Evolutionary conservation across 2,888 invertebrate species (phyloP), one percentile per base, ranked within the genome.

Genomic region (Peribatodes rhomboidaria): DNA sequence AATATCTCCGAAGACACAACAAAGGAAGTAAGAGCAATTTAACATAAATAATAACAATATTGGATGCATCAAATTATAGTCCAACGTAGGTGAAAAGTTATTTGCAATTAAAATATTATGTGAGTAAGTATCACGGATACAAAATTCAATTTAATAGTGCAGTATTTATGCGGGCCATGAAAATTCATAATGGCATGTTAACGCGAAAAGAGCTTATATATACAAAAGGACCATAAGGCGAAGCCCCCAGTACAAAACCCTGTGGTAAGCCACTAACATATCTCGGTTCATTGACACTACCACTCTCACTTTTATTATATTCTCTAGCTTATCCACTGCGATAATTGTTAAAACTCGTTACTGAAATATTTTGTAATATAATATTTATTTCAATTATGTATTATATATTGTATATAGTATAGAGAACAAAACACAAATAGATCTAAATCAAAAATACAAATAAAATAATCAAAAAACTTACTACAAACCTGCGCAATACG

Each of bases 181-280:
- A 77, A 73, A 69, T 73, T 77, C 73, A 73, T 77, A 61, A 61
- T 72, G 69, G 72, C 70, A 75, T 74, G 69, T 73, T 64, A 72
- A 76, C 72, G 63, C 68, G 70, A 71, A 77, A 76, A 76, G 75
- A 75, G 68, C 73, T 72, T 73, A 75, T 71, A 50, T 35, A 80
- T 80, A 77, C 71, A 78, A 82, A 80, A 76, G 71, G 70, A 71
- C 70, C 61, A 55, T 70, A 69, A 65, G 55, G 56, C 59, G 33
- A 61, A 60, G 67, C 78, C 68, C 78, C 79, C 68, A 82, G 79
- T 71, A 71, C 72, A 71, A 75, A 65, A 70, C 82, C 81, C 77
- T 85, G 86, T 69, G 87, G 86, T 85, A 80, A 77, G 81, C 87
- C 86, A 77, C 86, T 81, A 82, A 83, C 78, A 76, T 75, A 77